Percentiles rank a stretch among this genome's conserved stretches.
Evolutionary conservation across 2,888 invertebrate species (phyloP).

Genomic region (Deilephila porcellus): DNA sequence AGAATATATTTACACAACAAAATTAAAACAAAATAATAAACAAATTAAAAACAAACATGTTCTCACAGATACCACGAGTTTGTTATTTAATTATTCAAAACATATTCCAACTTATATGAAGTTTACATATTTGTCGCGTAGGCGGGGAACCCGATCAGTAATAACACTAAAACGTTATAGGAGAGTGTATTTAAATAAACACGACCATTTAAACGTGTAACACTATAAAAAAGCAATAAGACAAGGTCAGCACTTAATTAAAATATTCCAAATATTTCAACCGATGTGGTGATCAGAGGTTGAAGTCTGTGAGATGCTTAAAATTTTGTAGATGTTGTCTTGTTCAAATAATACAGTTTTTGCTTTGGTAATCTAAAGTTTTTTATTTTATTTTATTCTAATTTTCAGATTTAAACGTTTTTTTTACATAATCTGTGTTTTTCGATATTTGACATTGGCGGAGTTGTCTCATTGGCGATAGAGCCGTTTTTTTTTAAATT

Average conservation of each 20-base stretch:
- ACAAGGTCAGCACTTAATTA: conserved; percentile 37
- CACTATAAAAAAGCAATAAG: conserved; percentile 21
- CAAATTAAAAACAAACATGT: background rate
- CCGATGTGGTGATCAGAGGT: background rate
- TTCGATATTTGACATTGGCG: no score
- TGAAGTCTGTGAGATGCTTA: no score
- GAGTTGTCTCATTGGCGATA: no score
- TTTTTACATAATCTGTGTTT: no score
- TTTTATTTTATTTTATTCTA: no score
- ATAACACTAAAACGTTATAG: conserved; percentile 23
- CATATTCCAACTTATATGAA: background rate
- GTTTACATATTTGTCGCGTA: conserved; percentile 4
- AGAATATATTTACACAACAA: background rate
- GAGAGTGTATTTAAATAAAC: conserved; percentile 29
- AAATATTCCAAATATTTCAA: conserved; percentile 35
- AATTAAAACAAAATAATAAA: background rate
- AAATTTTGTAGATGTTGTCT: no score
- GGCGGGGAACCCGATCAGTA: conserved; percentile 23
- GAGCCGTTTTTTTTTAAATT: no score
- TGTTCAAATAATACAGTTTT: background rate
- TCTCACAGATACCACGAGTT: background rate
- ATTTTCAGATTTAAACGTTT: no score
- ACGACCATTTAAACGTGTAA: conserved; percentile 23
- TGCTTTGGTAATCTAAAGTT: background rate
- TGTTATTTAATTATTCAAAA: conserved; percentile 17